phyloP scores from a whole-genome alignment of 2,113 vertebrate genomes.

The Pedionomus torquatus region DNA sequence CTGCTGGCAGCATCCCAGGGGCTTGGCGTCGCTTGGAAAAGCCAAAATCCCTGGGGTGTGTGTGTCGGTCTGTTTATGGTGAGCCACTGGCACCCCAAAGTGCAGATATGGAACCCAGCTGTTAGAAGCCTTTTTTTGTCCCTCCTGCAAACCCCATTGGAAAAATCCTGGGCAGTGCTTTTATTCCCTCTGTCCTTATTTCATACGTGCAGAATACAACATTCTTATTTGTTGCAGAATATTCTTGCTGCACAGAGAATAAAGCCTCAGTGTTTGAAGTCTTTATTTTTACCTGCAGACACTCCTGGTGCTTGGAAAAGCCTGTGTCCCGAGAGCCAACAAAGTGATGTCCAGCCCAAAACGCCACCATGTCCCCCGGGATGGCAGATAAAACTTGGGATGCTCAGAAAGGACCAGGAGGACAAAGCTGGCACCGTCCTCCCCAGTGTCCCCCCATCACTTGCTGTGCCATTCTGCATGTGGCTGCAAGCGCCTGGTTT shows the following conservation, averaged over 20 bases:
- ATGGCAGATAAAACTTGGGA: background rate
- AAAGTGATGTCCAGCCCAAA: background rate
- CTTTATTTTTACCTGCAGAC: background rate
- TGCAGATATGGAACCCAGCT: background rate
- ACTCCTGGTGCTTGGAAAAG: background rate
- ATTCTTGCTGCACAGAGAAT: background rate
- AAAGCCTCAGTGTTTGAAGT: background rate
- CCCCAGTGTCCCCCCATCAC: fast-evolving
- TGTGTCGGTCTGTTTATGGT: background rate
- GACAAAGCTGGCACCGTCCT: fast-evolving
- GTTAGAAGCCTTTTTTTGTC: background rate
- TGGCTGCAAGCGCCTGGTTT: fast-evolving
- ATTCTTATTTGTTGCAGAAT: background rate
- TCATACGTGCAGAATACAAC: fast-evolving
- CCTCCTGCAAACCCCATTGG: background rate
- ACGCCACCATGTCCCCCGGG: fast-evolving
- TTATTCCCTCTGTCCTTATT: background rate
- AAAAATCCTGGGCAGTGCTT: background rate
- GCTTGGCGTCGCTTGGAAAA: fast-evolving
- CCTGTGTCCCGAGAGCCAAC: background rate
- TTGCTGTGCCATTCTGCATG: fast-evolving
- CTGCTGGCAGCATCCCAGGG: background rate
- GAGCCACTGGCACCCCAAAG: background rate
- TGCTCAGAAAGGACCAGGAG: background rate
- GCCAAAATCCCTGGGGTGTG: background rate